Evolutionary conservation across 1,140 invertebrate species (phyloP).

Genomic region (Hylaeus anthracinus): DNA sequence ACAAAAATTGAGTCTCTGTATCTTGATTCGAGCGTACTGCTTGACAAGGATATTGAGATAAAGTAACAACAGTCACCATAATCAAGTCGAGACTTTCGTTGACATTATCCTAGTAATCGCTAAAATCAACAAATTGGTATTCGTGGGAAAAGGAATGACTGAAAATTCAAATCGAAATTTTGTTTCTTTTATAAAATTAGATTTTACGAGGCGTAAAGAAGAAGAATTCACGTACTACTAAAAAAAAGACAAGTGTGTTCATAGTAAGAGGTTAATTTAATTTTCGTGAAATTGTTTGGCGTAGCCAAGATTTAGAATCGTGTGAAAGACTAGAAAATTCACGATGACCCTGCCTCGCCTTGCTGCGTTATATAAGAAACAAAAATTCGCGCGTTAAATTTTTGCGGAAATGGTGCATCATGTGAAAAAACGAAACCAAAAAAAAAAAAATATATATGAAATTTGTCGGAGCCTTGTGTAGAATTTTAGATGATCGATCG

Average conservation of each 20-base stretch:
- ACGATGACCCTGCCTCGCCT: conserved; percentile 59
- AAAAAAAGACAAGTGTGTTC: not conserved
- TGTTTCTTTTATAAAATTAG: not conserved
- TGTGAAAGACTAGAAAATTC: conserved; percentile 18
- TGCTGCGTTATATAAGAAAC: conserved; percentile 60
- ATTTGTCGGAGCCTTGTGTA: conserved; percentile 70
- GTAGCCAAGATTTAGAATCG: conserved; percentile 22
- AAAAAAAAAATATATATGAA: conserved; percentile 50
- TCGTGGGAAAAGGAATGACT: not conserved
- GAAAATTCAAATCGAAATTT: not conserved
- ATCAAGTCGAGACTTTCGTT: not conserved
- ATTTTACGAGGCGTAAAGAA: not conserved
- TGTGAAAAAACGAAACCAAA: conserved; percentile 50
- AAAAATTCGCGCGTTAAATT: conserved; percentile 75
- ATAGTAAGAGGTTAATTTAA: not conserved
- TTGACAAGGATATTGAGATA: no score
- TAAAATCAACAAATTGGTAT: not conserved
- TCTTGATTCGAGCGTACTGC: no score
- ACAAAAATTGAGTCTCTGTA: no score
- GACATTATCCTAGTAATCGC: not conserved
- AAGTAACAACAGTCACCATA: no score
- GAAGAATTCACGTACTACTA: not conserved
- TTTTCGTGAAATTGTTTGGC: not conserved
- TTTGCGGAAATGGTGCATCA: conserved; percentile 70
- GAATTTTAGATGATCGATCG: conserved; percentile 68